A percentile compares a stretch with the other conserved stretches of the same genome.
Conservation (phyloP, 2,113 vertebrate genomes). For the Myiozetetes cayanensis region DNA sequence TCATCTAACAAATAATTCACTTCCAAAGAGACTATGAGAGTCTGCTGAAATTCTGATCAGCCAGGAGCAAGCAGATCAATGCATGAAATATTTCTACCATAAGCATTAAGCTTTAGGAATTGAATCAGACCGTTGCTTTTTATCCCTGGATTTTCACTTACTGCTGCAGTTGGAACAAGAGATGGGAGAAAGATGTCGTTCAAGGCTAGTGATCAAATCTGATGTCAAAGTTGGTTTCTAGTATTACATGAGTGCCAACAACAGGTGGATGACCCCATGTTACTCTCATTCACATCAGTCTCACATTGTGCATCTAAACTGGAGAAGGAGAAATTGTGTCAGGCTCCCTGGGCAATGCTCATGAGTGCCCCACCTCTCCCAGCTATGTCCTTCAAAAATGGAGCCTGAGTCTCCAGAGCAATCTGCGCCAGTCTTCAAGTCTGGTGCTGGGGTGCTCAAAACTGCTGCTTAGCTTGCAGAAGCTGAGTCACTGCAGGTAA, state of each 20-base stretch:
- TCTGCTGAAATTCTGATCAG: not conserved
- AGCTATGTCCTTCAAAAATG: not conserved
- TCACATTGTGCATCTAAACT: not conserved
- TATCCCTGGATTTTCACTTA: not conserved
- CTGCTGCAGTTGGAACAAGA: not conserved
- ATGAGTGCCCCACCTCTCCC: not conserved
- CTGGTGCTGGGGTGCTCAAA: not conserved
- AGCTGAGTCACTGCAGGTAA: fast-evolving
- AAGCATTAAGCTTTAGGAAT: not conserved
- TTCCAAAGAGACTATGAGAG: not conserved
- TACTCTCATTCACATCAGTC: not conserved
- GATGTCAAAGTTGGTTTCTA: not conserved
- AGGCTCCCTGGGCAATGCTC: not conserved
- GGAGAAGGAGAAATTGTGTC: not conserved
- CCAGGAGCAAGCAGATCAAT: not conserved
- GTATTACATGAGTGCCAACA: not conserved
- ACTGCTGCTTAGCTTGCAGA: not conserved
- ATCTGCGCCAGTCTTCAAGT: not conserved
- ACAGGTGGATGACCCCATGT: not conserved
- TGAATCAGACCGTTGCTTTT: not conserved
- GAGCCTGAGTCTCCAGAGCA: not conserved
- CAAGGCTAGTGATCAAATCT: not conserved
- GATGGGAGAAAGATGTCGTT: not conserved
- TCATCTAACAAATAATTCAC: not conserved
- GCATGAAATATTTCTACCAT: not conserved